phyloP scores from a whole-genome alignment of 2,113 vertebrate genomes.

The Erpornis zantholeuca region DNA sequence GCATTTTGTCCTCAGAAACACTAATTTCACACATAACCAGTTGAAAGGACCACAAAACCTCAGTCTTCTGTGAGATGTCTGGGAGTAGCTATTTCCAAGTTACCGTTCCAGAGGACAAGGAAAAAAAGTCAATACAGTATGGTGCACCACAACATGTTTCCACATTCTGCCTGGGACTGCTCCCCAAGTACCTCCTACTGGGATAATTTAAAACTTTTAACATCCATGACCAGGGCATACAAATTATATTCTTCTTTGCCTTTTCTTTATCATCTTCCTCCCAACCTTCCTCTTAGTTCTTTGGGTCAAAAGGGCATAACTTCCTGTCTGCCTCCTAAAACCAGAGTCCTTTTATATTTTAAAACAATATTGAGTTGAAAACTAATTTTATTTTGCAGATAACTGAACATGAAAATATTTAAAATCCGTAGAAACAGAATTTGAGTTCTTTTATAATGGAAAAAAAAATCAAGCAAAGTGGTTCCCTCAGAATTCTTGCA shows the following conservation, averaged over 20 bases:
- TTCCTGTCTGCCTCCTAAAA: slow-evolving; percentile 67
- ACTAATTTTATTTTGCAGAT: slow-evolving; percentile 38
- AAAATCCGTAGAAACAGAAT: slow-evolving; percentile 10
- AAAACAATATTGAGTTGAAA: slow-evolving; percentile 22
- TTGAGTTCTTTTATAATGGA: background rate
- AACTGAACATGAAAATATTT: background rate
- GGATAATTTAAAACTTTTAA: background rate
- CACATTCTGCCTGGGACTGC: background rate
- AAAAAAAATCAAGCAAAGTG: background rate
- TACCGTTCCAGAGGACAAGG: background rate
- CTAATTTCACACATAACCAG: background rate
- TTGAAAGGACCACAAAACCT: background rate
- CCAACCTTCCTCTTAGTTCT: slow-evolving; percentile 65
- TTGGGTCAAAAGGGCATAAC: slow-evolving; percentile 65
- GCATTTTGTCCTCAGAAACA: background rate
- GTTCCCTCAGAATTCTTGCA: background rate
- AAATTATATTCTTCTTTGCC: background rate
- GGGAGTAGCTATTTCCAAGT: background rate
- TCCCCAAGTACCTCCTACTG: background rate
- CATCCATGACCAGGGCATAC: background rate
- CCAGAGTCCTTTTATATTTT: slow-evolving; percentile 29
- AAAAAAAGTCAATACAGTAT: background rate
- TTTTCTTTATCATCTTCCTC: slow-evolving; percentile 71
- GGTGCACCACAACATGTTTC: background rate
- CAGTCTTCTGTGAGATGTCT: background rate